A percentile compares a stretch with the other conserved stretches of the same genome.
Conservation (phyloP, 1,140 invertebrate genomes). For the Mactra quadrangularis region DNA sequence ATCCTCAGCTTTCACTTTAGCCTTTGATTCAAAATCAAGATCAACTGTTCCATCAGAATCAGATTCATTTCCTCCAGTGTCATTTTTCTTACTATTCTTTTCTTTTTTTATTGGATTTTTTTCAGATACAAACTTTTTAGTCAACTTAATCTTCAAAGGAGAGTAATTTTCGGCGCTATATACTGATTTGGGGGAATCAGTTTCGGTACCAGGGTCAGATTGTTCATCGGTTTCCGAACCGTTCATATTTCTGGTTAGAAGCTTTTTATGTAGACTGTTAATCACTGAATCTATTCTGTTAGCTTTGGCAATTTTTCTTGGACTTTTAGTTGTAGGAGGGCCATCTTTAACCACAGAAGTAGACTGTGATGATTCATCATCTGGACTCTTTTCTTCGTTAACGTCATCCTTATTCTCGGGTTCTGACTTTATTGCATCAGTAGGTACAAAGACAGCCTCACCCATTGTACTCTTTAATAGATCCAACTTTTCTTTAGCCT, state of each 20-base stretch:
- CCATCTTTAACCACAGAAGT: neutral
- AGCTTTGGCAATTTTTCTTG: constrained; percentile 2
- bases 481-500: constrained; percentile 27
- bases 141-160: constrained; percentile 50
- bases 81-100: neutral
- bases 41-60: constrained; percentile 53
- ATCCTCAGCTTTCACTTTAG: neutral
- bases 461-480: neutral
- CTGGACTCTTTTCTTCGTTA: neutral
- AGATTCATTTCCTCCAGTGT: neutral
- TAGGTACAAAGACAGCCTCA: neutral
- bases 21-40: constrained; percentile 39
- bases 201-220: constrained; percentile 21
- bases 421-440: neutral
- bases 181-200: constrained; percentile 27
- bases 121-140: constrained; percentile 35
- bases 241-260: constrained; percentile 27
- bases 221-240: constrained; percentile 36
- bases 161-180: constrained; percentile 54
- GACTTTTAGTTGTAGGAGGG: neutral
- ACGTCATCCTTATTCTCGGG: no score
- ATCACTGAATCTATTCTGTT: constrained; percentile 48
- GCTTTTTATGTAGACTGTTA: constrained; percentile 49
- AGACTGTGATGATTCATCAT: neutral
- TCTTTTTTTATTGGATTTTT: constrained; percentile 18